Evolutionary conservation across 2,797 vertebrate genomes (phyloP), one percentile per base, ranked within the genome.

Genomic region (Phalanger gymnotis): DNA sequence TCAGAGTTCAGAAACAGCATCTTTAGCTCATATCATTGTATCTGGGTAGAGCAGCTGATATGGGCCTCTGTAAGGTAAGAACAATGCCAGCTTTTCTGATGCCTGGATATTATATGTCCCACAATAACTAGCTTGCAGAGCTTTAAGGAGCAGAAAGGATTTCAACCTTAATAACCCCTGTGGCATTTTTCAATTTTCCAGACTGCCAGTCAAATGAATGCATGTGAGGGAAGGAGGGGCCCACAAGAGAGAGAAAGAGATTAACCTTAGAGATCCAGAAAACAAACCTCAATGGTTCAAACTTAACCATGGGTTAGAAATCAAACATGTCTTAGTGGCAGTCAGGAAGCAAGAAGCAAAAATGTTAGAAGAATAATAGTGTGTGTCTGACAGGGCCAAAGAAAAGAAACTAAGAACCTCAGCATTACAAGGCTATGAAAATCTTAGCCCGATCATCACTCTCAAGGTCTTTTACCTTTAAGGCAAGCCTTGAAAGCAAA

Each of bases 171-270:
- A 98, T 98, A 98, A 98, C 97, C 97, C 96, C 94, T 93, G 96
- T 98, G 97, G 96, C 97, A 98, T 97, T 98, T 98, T 98, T 98
- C 97, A 98, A 98, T 98, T 98, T 98, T 98, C 97, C 97, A 98
- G 97, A 73, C 98, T 98, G 98, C 97, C 98, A 98, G 97, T 98
- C 97, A 98, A 98, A 98, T 98, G 98, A 96, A 98, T 97, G 97
- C 97, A 97, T 95, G 97, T 97, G 97, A 97, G 93, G 93, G 34
- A 96, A 97, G 90, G 81, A 97, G 91, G 96, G 51, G 90, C 97
- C 73, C 94, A 97, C 96, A 96, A 97, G 96, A 97, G 97, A 97
- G 25, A 90, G 52, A 96, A 96, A 47, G 97, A 97, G 97, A 97
- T 98, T 97, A 97, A 96, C 96, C 96, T 97, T 96, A 93, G 93